Percentiles rank a stretch among this genome's conserved stretches.
Evolutionary conservation across 1,140 invertebrate genomes (phyloP).

Genomic region (Drosophila hydei): DNA sequence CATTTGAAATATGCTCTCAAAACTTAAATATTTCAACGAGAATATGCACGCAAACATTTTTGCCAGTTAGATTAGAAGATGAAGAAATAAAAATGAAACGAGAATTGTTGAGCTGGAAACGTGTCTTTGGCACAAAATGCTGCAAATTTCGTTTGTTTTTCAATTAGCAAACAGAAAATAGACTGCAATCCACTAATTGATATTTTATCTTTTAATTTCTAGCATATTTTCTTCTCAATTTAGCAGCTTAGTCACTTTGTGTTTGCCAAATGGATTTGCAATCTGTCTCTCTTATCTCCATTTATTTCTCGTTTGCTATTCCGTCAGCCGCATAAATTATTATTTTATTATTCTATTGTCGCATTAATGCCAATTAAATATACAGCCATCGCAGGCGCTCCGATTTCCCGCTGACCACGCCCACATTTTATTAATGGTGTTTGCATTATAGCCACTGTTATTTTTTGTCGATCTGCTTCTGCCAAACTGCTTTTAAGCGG

Average conservation of each 20-base stretch:
- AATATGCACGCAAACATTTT: background rate
- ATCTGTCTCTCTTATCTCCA: slow-evolving; percentile 45
- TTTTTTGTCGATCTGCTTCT: background rate
- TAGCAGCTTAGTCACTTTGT: slow-evolving; percentile 9
- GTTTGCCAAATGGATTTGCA: slow-evolving; percentile 34
- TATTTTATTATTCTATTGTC: slow-evolving; percentile 65
- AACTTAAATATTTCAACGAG: slow-evolving; percentile 47
- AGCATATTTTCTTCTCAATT: slow-evolving; percentile 33
- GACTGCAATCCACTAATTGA: slow-evolving; percentile 66
- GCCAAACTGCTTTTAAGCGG: slow-evolving; percentile 46
- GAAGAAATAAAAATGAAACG: too few relatives aligned
- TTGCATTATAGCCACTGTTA: background rate
- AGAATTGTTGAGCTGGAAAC: slow-evolving; percentile 54
- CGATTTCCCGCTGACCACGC: slow-evolving; percentile 32
- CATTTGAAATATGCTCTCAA: slow-evolving; percentile 40
- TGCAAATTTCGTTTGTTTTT: slow-evolving; percentile 73
- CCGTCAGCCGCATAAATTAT: slow-evolving; percentile 69
- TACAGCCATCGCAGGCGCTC: background rate
- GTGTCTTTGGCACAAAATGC: slow-evolving; percentile 72
- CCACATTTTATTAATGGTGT: slow-evolving; percentile 34
- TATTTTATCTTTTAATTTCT: slow-evolving; percentile 80
- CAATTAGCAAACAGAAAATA: slow-evolving; percentile 64
- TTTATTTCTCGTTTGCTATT: slow-evolving; percentile 44
- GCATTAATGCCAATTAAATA: slow-evolving; percentile 69
- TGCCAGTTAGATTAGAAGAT: slow-evolving; percentile 23